Conservation (phyloP, 2,888 invertebrate species). For the Tolmerus cingulatus region DNA sequence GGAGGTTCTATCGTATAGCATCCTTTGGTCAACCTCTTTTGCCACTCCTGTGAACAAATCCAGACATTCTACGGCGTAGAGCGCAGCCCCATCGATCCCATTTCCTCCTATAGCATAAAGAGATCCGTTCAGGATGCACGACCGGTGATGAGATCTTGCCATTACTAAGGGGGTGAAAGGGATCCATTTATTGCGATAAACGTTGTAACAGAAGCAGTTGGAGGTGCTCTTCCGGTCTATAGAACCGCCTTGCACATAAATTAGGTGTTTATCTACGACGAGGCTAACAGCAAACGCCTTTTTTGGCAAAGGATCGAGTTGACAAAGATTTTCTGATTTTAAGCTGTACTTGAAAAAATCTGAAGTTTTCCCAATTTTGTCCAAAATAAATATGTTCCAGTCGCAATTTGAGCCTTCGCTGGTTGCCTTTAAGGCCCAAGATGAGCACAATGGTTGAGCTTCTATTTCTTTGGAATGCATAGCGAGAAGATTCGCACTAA, state of each 20-base stretch:
- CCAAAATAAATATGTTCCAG: slow-evolving; percentile 55
- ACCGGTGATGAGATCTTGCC: slow-evolving; percentile 55
- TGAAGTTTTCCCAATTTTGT: slow-evolving; percentile 55
- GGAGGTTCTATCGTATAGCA: slow-evolving; percentile 55
- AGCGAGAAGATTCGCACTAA: slow-evolving; percentile 51
- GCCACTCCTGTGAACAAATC: slow-evolving; percentile 51
- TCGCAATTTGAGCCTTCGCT: slow-evolving; percentile 47
- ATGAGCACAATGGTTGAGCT: slow-evolving; percentile 49
- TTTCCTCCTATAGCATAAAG: slow-evolving; percentile 56
- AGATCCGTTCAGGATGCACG: slow-evolving; percentile 53
- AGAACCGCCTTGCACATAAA: slow-evolving; percentile 55
- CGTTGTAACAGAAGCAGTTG: slow-evolving; percentile 53
- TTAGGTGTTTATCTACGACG: slow-evolving; percentile 52
- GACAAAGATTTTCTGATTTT: slow-evolving; percentile 50
- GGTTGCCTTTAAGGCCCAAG: slow-evolving; percentile 53
- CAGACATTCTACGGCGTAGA: slow-evolving; percentile 53
- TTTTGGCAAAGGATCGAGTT: slow-evolving; percentile 52
- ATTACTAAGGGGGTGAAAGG: slow-evolving; percentile 51
- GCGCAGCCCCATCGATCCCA: slow-evolving; percentile 50
- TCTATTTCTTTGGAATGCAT: slow-evolving; percentile 50
- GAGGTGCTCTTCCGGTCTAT: slow-evolving; percentile 32
- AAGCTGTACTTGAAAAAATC: slow-evolving; percentile 53
- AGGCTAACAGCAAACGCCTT: slow-evolving; percentile 55
- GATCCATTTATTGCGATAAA: slow-evolving; percentile 55
- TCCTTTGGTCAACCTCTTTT: slow-evolving; percentile 39